Evolutionary conservation across 2,113 vertebrate species (phyloP).

Genomic region (Elaphurus davidianus): DNA sequence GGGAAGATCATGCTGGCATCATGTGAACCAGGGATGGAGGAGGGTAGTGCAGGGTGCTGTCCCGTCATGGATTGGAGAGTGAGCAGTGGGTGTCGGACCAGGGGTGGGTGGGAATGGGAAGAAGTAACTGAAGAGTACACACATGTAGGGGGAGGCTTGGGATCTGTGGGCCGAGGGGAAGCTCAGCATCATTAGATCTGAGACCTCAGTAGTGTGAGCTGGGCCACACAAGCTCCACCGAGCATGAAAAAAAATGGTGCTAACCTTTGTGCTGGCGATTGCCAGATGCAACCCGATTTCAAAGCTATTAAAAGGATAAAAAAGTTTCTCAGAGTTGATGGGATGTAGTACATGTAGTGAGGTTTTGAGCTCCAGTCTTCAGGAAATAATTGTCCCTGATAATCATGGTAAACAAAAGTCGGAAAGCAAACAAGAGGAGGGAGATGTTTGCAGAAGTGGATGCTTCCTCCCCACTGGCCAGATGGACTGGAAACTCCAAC

Average conservation of each 20-base stretch:
- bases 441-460: background rate
- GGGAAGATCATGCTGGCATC: background rate
- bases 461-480: background rate
- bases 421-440: background rate
- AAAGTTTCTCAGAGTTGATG: background rate
- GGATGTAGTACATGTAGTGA: fast-evolving
- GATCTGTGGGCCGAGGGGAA: background rate
- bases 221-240: fast-evolving
- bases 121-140: background rate
- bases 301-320: background rate
- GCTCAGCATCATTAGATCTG: background rate
- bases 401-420: background rate
- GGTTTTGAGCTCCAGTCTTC: background rate
- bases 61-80: fast-evolving
- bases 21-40: fast-evolving
- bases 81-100: background rate
- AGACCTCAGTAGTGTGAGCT: background rate
- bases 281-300: background rate
- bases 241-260: background rate
- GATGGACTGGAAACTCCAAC: background rate
- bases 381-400: background rate
- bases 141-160: background rate
- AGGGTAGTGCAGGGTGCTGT: background rate
- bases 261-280: fast-evolving
- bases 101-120: background rate